Evolutionary conservation across 2,113 vertebrate genomes (phyloP).

Genomic region (Sigmodon hispidus): DNA sequence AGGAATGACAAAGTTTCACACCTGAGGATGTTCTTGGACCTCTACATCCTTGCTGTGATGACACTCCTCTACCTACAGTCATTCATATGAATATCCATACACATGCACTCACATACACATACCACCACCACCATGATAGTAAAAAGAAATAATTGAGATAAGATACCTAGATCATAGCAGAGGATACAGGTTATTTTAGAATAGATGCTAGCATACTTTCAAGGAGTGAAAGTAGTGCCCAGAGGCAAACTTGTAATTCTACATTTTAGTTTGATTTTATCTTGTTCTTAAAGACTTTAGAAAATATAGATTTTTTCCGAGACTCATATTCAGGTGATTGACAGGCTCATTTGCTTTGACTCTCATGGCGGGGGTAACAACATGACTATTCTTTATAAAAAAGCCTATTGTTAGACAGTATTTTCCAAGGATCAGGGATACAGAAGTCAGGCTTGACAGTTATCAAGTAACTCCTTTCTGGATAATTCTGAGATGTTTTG

Average conservation of each 20-base stretch:
- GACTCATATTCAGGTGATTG: not conserved
- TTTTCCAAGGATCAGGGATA: not conserved
- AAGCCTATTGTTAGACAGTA: not conserved
- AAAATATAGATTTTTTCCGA: not conserved
- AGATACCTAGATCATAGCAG: not conserved
- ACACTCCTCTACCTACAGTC: not conserved
- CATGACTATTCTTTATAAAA: not conserved
- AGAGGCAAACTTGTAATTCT: not conserved
- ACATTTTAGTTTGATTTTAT: not conserved
- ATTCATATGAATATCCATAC: not conserved
- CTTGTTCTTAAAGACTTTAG: not conserved
- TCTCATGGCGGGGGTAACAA: no score
- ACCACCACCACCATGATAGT: not conserved
- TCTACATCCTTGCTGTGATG: not conserved
- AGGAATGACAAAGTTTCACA: not conserved
- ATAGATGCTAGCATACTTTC: not conserved
- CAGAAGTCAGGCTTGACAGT: not conserved
- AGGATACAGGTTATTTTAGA: not conserved
- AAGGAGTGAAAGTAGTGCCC: not conserved
- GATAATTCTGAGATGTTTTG: not conserved
- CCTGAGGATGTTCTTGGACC: not conserved
- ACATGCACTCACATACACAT: not conserved
- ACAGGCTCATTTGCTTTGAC: not conserved
- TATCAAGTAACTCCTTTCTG: not conserved
- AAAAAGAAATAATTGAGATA: not conserved